These are phyloP conservation scores for Varanus salvator DNA, from an alignment of 2,113 vertebrate genomes.

Conservation along the genomic window DNA sequence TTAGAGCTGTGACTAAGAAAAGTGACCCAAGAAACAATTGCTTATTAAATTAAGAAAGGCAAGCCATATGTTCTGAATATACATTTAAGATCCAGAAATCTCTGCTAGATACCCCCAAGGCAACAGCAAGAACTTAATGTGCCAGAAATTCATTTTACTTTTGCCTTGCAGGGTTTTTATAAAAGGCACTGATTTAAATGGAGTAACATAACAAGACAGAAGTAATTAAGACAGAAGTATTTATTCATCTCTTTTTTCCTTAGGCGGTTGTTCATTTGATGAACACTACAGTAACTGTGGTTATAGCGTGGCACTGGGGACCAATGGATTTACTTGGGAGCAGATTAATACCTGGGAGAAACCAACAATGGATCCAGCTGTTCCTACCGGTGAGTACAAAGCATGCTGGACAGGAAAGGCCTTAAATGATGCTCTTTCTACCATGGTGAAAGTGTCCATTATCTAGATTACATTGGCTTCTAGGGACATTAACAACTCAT, in stretches of 20 bases:
- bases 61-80: conserved; percentile 15
- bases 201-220: conserved; percentile 30
- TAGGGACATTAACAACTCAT: accelerated
- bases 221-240: conserved; percentile 71
- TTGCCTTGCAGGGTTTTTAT: conserved; percentile 49
- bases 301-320: conserved; percentile 93
- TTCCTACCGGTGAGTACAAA: conserved; percentile 87
- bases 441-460: neutral
- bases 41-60: neutral
- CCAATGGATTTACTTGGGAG: conserved; percentile 97
- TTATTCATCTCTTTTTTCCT: conserved; percentile 56
- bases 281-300: conserved; percentile 95
- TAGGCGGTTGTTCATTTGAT: conserved; percentile 94
- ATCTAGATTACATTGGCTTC: neutral
- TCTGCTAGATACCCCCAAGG: conserved; percentile 34
- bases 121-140: conserved; percentile 54
- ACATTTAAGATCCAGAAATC: neutral
- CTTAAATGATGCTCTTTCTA: neutral
- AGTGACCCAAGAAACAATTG: conserved; percentile 47
- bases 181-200: conserved; percentile 77
- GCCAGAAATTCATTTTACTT: conserved; percentile 37
- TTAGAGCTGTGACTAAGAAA: conserved; percentile 54
- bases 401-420: accelerated
- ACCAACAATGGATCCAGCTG: conserved; percentile 88
- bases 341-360: conserved; percentile 98